These are phyloP conservation scores for Danionella dracula DNA, from an alignment of 2,797 vertebrate genomes.

Conservation along the genomic window DNA sequence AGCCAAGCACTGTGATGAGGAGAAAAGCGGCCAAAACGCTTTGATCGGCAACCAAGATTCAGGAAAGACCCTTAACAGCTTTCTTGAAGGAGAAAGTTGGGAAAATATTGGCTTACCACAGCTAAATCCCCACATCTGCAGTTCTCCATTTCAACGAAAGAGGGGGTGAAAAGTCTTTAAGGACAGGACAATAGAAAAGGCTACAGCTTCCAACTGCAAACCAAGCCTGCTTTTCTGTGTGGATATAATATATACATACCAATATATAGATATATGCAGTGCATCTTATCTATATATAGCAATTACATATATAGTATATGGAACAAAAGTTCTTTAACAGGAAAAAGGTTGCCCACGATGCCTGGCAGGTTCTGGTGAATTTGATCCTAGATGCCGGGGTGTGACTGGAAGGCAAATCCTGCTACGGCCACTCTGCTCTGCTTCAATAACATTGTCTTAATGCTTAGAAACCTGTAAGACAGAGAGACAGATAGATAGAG, in stretches of 20 bases:
- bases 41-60: slow-evolving; percentile 27
- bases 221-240: slow-evolving; percentile 63
- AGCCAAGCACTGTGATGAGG: slow-evolving; percentile 3
- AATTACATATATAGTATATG: slow-evolving; percentile 77
- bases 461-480: slow-evolving; percentile 81
- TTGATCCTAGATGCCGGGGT: slow-evolving; percentile 84
- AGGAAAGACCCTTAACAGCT: slow-evolving; percentile 64
- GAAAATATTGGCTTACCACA: slow-evolving; percentile 85
- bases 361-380: slow-evolving; percentile 82
- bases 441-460: slow-evolving; percentile 76
- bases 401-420: slow-evolving; percentile 78
- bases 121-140: slow-evolving; percentile 78
- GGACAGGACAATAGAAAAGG: slow-evolving; percentile 52
- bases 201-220: slow-evolving; percentile 69
- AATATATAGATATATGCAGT: slow-evolving; percentile 76
- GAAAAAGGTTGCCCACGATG: slow-evolving; percentile 83
- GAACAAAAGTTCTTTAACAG: slow-evolving; percentile 80
- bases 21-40: slow-evolving; percentile 19
- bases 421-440: slow-evolving; percentile 81
- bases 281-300: slow-evolving; percentile 73
- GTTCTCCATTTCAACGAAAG: slow-evolving; percentile 83
- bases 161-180: slow-evolving; percentile 63
- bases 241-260: slow-evolving; percentile 76
- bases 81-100: slow-evolving; percentile 72
- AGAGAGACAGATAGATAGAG: slow-evolving; percentile 31